Base-by-base conservation (phyloP, 2,113 vertebrate genomes). In the Pycnonotus jocosus region DNA sequence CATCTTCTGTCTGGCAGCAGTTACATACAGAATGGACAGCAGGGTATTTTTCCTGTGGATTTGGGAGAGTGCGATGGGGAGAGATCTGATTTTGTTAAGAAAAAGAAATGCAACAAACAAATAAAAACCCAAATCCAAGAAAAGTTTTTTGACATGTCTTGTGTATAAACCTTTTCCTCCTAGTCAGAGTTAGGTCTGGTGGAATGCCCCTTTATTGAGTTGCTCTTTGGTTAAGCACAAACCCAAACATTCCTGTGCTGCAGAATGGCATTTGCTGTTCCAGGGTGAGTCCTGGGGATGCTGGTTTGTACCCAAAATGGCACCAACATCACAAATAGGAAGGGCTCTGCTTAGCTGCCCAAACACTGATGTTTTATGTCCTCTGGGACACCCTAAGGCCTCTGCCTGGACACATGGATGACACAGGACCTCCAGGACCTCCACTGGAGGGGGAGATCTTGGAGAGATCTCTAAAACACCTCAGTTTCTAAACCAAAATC, bases 61-160 rank as follows among this genome's bases (percentile, higher is more conserved):
- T n/a, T 76, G 19, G 37, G 16, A 70, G 4, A 24, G 11, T 2
- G 0, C n/a, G n/a, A n/a, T 16, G 15, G 18, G 33, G 22, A 87
- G 6, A 76, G 66, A 61, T 37, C 12, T 61, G 2, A 13, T 18
- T 42, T 45, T 28, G 16, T 16, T 10, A 10, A 9, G n/a, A 12
- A 54, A 53, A 56, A 37, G 15, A 38, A 44, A 30, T 1, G 1
- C 18, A 17, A 15, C 7, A 58, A 69, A 23, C 9, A 30, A 69
- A 6, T 2, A 7, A 31, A 19, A 12, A 21, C 35, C 11, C 2
- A 60, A 37, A 37, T 12, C 13, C 14, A 25, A 38, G 27, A 20
- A 4, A 1, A 10, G 0, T 1, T n/a, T 58, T 58, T 37, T 68
- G 1, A 3, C 42, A 27, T 53, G 15, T 31, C 54, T 58, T 31